Percentiles rank a stretch among this genome's conserved stretches.
Evolutionary conservation across 35 echinoderm and acorn worm species (phyloP).

Genomic region (Heliocidaris tuberculata): DNA sequence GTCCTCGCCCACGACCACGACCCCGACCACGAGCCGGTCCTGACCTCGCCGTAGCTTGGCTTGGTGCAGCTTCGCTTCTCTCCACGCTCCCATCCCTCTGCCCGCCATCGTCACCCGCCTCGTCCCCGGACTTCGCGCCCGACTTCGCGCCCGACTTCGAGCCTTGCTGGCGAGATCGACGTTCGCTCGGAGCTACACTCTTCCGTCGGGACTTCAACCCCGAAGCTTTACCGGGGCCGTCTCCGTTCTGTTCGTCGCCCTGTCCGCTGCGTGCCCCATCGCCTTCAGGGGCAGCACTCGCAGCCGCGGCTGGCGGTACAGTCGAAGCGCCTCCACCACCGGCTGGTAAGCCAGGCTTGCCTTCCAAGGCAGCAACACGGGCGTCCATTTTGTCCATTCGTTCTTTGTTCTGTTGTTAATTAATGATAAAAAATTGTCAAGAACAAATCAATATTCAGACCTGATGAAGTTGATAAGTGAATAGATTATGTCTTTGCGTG

Average conservation of each 20-base stretch:
- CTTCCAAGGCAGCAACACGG: neutral
- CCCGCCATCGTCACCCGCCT: neutral
- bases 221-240: neutral
- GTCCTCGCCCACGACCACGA: slow-evolving; percentile 26
- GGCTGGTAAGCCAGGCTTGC: slow-evolving; percentile 15
- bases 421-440: neutral
- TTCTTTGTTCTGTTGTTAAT: slow-evolving; percentile 8
- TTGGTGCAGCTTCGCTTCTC: neutral
- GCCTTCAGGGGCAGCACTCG: neutral
- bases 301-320: neutral
- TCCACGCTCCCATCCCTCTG: slow-evolving; percentile 14
- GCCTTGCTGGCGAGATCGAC: neutral
- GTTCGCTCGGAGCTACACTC: neutral
- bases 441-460: neutral
- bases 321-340: neutral
- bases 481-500: neutral
- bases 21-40: slow-evolving; percentile 7
- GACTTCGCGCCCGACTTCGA: neutral
- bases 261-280: neutral
- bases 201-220: neutral
- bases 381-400: neutral
- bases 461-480: neutral
- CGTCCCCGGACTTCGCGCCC: neutral
- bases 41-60: neutral
- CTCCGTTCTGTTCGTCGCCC: neutral